Conservation (phyloP, 1,140 invertebrate genomes). For the Drosophila busckii region DNA sequence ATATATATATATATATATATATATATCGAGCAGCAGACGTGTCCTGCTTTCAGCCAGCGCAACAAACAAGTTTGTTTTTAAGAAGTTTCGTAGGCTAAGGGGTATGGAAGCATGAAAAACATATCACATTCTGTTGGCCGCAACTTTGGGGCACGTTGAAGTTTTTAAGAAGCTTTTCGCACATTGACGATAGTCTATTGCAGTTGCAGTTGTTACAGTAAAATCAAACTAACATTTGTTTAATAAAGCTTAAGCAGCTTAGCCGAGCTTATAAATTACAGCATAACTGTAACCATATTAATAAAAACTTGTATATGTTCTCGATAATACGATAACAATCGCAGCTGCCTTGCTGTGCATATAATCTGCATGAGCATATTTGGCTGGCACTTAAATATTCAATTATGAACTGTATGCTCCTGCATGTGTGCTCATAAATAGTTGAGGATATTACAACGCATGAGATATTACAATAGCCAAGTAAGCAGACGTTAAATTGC, state of each 20-base stretch:
- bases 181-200: conserved; percentile 27
- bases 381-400: conserved; percentile 59
- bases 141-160: conserved; percentile 24
- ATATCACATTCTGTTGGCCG: conserved; percentile 26
- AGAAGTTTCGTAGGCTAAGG: too few relatives aligned
- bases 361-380: too few relatives aligned
- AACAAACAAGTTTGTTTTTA: conserved; percentile 1
- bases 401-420: conserved; percentile 41
- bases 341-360: too few relatives aligned
- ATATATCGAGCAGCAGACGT: conserved; percentile 13
- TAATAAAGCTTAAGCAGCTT: neutral
- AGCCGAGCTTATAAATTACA: conserved; percentile 17
- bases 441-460: conserved; percentile 35
- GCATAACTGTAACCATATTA: conserved; percentile 14
- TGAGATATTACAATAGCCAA: conserved; percentile 54
- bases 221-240: neutral
- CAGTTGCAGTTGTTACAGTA: too few relatives aligned
- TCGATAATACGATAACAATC: conserved; percentile 35
- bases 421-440: conserved; percentile 44
- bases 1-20: conserved; percentile 40
- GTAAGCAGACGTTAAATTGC: conserved; percentile 3
- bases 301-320: conserved; percentile 14
- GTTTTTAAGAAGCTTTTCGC: conserved; percentile 50
- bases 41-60: too few relatives aligned
- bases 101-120: too few relatives aligned